Conservation (phyloP, 2,113 vertebrate species). For the Heterochromis multidens region DNA sequence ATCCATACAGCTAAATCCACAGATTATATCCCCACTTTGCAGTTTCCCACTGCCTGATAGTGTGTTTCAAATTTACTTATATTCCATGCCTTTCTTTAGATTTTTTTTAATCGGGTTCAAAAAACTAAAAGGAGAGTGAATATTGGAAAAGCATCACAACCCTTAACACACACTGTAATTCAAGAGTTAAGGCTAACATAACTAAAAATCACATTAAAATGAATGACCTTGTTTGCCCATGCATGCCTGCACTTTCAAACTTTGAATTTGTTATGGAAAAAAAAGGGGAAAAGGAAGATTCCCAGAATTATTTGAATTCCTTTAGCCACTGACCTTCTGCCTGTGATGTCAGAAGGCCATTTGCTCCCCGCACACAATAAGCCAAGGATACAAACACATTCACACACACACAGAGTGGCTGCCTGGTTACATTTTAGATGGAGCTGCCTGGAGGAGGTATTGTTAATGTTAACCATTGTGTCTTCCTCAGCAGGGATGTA, state of each 20-base stretch:
- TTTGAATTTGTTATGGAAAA: constrained; percentile 12
- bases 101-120: background rate
- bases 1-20: background rate
- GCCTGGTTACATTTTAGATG: constrained; percentile 35
- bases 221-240: background rate
- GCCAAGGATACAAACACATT: constrained; percentile 13
- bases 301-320: constrained; percentile 68
- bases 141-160: background rate
- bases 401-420: background rate
- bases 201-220: background rate
- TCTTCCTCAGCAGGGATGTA: constrained; percentile 27
- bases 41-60: background rate
- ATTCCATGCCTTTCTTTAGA: background rate
- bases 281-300: constrained; percentile 42
- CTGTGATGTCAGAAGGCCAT: constrained; percentile 62
- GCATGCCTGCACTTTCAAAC: constrained; percentile 1
- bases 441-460: constrained; percentile 37
- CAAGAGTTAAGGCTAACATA: background rate
- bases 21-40: background rate
- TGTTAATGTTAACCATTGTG: constrained; percentile 72
- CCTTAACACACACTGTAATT: background rate
- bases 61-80: background rate
- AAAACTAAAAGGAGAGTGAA: background rate
- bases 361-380: constrained; percentile 55
- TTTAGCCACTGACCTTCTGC: constrained; percentile 53